Percentiles rank a stretch among this genome's conserved stretches.
Evolutionary conservation across 1,140 invertebrate genomes (phyloP).

Genomic region (Pogonus chalceus): DNA sequence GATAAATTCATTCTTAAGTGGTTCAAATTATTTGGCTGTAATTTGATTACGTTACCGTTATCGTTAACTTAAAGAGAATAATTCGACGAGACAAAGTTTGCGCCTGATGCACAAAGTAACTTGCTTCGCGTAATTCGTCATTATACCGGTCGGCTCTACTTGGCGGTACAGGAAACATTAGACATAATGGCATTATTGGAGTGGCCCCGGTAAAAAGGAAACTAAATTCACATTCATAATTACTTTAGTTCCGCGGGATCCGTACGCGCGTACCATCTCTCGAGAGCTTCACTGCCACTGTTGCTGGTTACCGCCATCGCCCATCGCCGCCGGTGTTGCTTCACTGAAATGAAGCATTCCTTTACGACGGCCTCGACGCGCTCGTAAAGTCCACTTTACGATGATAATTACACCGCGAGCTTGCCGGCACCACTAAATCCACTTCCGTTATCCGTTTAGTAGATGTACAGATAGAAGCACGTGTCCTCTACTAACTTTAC

Average conservation of each 20-base stretch:
- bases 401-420: conserved; percentile 43
- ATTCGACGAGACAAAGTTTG: neutral
- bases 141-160: neutral
- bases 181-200: neutral
- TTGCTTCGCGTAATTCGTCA: neutral
- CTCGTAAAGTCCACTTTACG: conserved; percentile 52
- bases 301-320: neutral
- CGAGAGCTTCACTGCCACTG: neutral
- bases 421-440: neutral
- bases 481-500: neutral
- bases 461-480: neutral
- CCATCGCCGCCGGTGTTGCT: neutral
- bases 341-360: conserved; percentile 47
- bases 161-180: neutral
- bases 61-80: neutral
- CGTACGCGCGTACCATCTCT: neutral
- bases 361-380: conserved; percentile 46
- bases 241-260: neutral
- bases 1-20: conserved; percentile 24
- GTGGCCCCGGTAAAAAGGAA: neutral
- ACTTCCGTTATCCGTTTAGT: too few species aligned
- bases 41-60: conserved; percentile 17
- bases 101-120: neutral
- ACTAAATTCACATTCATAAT: neutral
- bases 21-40: conserved; percentile 20